A percentile compares a stretch with the other conserved stretches of the same genome.
phyloP scores from a whole-genome alignment of 2,113 vertebrate genomes.

The Rissa tridactyla region DNA sequence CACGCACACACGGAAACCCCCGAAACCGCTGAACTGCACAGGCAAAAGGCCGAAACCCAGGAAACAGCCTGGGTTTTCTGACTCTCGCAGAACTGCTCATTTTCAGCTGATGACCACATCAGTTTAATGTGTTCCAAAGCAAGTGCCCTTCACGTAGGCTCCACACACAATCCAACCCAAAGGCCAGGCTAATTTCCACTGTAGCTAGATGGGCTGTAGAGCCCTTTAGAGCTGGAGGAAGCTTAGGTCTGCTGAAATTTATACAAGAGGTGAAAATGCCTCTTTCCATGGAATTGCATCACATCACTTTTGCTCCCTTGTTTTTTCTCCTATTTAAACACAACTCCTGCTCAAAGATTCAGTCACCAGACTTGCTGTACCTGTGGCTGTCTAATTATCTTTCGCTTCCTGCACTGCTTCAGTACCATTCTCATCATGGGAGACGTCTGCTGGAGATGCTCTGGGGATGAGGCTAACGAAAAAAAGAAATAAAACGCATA shows the following conservation, averaged over 20 bases:
- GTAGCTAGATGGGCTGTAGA: background rate
- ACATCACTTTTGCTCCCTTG: background rate
- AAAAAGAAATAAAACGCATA: background rate
- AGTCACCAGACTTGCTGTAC: background rate
- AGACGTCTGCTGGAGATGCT: background rate
- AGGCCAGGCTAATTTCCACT: background rate
- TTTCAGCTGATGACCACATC: background rate
- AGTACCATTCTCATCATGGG: background rate
- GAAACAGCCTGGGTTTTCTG: background rate
- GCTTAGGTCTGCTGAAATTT: background rate
- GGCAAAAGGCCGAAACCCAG: background rate
- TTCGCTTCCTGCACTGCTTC: background rate
- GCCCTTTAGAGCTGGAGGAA: background rate
- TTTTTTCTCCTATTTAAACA: background rate
- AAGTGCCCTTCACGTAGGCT: background rate
- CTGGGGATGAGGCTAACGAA: background rate
- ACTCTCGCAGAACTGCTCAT: background rate
- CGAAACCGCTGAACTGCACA: fast-evolving
- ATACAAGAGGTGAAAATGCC: background rate
- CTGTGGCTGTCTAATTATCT: background rate
- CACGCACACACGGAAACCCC: background rate
- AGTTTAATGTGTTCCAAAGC: background rate
- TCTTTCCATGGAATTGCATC: background rate
- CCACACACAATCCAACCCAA: background rate
- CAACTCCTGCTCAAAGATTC: background rate